Percentiles rank a stretch among this genome's conserved stretches.
phyloP scores from a whole-genome alignment of 2,797 vertebrate genomes.

The Acanthornis magna region DNA sequence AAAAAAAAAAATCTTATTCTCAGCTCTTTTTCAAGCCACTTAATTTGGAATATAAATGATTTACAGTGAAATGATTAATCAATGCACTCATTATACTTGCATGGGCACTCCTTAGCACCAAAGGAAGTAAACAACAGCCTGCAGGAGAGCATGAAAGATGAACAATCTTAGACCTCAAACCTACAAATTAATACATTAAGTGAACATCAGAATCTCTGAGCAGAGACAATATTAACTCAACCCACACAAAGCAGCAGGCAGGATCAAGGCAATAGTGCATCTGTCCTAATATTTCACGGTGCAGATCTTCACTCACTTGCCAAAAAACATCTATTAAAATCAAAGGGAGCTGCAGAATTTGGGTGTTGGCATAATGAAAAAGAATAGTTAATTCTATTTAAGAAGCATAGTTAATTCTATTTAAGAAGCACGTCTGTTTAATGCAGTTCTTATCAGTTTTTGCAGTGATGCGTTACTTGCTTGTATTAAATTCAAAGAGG shows the following conservation, averaged over 20 bases:
- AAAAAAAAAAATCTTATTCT: not conserved
- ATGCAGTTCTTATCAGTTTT: not conserved
- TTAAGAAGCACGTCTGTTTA: not conserved
- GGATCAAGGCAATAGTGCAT: not conserved
- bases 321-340: not conserved
- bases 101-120: conserved; percentile 6
- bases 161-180: conserved; percentile 10
- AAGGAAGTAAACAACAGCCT: conserved; percentile 42
- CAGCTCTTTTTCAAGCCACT: not conserved
- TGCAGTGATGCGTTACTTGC: not conserved
- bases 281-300: not conserved
- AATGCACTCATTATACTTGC: conserved; percentile 33
- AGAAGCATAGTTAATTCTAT: not conserved
- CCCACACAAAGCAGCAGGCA: conserved; percentile 14
- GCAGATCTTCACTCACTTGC: not conserved
- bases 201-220: not conserved
- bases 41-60: conserved; percentile 24
- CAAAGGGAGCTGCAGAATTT: not conserved
- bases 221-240: conserved; percentile 1
- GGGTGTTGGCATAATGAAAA: not conserved
- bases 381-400: not conserved
- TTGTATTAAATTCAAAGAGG: not conserved
- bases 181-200: conserved; percentile 31
- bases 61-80: conserved; percentile 46
- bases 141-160: conserved; percentile 9